phyloP scores from a whole-genome alignment of 92 coral and sea anemone genomes.

The Palythoa grandiflora region DNA sequence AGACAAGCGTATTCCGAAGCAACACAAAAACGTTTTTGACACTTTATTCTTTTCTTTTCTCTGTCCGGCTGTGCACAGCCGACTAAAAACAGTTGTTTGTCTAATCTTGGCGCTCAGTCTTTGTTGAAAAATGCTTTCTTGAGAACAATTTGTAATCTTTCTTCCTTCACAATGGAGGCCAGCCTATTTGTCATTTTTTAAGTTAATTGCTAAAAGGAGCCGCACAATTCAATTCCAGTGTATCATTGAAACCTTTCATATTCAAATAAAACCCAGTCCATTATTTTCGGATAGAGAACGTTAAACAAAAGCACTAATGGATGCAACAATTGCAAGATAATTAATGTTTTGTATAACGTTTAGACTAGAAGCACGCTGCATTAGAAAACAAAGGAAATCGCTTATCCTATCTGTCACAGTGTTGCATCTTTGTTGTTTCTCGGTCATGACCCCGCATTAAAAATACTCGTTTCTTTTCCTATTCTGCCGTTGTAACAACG shows the following conservation, averaged over 20 bases:
- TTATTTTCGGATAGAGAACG: slow-evolving; percentile 54
- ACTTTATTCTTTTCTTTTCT: slow-evolving; percentile 4
- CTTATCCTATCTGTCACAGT: slow-evolving; percentile 21
- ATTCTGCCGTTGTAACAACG: slow-evolving; percentile 39
- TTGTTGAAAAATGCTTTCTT: slow-evolving; percentile 52
- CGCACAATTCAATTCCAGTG: slow-evolving; percentile 57
- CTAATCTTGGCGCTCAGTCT: slow-evolving; percentile 45
- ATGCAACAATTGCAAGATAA: slow-evolving; percentile 36
- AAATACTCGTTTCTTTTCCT: slow-evolving; percentile 23
- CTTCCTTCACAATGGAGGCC: slow-evolving; percentile 55
- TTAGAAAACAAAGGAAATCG: slow-evolving; percentile 24
- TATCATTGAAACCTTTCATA: slow-evolving; percentile 64
- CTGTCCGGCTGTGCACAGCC: not conserved
- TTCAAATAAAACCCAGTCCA: slow-evolving; percentile 58
- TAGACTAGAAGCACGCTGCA: slow-evolving; percentile 8
- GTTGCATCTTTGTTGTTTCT: slow-evolving; percentile 30
- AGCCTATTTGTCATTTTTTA: slow-evolving; percentile 52
- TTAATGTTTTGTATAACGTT: slow-evolving; percentile 47
- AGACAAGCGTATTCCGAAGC: not conserved
- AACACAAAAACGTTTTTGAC: slow-evolving; percentile 18
- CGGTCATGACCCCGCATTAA: slow-evolving; percentile 45
- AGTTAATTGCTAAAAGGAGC: slow-evolving; percentile 74
- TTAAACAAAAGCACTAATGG: slow-evolving; percentile 73
- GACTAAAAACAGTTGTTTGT: slow-evolving; percentile 27
- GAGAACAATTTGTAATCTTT: slow-evolving; percentile 24